Evolutionary conservation across 2,113 vertebrate genomes (phyloP).

Genomic region (Pelodiscus sinensis): DNA sequence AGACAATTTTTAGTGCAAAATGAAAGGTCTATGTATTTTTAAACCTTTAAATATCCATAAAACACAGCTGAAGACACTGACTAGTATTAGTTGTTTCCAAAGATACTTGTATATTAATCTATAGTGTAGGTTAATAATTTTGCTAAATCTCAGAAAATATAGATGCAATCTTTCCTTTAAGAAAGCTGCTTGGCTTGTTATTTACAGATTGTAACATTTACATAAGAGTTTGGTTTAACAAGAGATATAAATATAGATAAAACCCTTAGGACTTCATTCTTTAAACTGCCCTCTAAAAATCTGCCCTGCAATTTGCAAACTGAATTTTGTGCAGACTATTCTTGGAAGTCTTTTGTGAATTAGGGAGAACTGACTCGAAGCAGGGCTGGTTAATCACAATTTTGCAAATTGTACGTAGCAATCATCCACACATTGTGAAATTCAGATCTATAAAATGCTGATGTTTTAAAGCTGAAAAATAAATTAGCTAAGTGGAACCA

Average conservation of each 20-base stretch:
- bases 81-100: conserved; percentile 72
- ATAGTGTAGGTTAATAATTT: conserved; percentile 82
- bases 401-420: conserved; percentile 86
- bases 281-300: conserved; percentile 86
- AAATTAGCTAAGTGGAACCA: conserved; percentile 81
- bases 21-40: conserved; percentile 73
- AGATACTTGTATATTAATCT: conserved; percentile 77
- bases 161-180: conserved; percentile 80
- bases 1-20: conserved; percentile 67
- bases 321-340: conserved; percentile 84
- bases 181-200: conserved; percentile 79
- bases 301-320: conserved; percentile 85
- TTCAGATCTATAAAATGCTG: conserved; percentile 83
- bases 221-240: conserved; percentile 84
- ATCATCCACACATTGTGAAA: conserved; percentile 86
- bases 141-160: conserved; percentile 81
- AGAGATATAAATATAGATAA: conserved; percentile 86
- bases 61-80: conserved; percentile 68
- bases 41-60: conserved; percentile 75
- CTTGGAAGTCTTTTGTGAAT: conserved; percentile 85
- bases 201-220: conserved; percentile 86
- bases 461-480: conserved; percentile 85
- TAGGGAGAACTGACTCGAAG: conserved; percentile 81
- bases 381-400: conserved; percentile 85
- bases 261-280: conserved; percentile 84